Evolutionary conservation across 1,140 invertebrate species (phyloP), one percentile per base, ranked within the genome.

Genomic region (Eciton burchellii): DNA sequence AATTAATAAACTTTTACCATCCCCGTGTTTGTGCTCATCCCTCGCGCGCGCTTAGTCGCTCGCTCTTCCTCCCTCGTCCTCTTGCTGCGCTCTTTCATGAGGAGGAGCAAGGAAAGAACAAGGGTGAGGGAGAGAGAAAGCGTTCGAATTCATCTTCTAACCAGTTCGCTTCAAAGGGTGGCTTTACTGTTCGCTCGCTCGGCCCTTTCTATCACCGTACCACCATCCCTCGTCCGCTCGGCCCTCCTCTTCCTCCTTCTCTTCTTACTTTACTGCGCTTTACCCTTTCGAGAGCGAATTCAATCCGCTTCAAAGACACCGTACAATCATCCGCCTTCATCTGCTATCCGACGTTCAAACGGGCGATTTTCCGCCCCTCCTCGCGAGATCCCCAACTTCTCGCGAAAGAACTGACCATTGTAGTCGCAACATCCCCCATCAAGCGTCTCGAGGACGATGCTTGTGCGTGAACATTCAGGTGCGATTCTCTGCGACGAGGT

Each of bases 1-100:
- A 93, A 93, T 93, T 93, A 92, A 92, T 92, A 92, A 93, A 92
- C 92, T 92, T 92, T 92, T 89, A 90, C 88, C 89, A 91, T 92
- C 90, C 91, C 88, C 88, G 90, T 86, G 87, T 84, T 89, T 90
- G 88, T 87, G 87, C 84, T 71, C 83, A 85, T 57, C 74, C 79
- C 62, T 72, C 81, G 62, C 65, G 54, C 81, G 66, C 79, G 57
- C 47, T 35, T 56, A 70, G 35, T 60, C 68, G 74, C 49, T 54
- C 77, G 71, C 45, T 41, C 54, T 45, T 71, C 70, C 26, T 45
- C 49, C 19, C 43, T 76, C 19, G 12, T 26, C 43, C 24, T 43
- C 71, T 54, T 47, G 52, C 21, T 59, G 60, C 21, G 56, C 79
- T 83, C 65, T 66, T 63, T 60, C 47, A 3, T 26, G 14, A 56